These are phyloP conservation scores for Sorex maritimensis DNA, from an alignment of 2,797 vertebrate genomes.

Conservation along the genomic window DNA sequence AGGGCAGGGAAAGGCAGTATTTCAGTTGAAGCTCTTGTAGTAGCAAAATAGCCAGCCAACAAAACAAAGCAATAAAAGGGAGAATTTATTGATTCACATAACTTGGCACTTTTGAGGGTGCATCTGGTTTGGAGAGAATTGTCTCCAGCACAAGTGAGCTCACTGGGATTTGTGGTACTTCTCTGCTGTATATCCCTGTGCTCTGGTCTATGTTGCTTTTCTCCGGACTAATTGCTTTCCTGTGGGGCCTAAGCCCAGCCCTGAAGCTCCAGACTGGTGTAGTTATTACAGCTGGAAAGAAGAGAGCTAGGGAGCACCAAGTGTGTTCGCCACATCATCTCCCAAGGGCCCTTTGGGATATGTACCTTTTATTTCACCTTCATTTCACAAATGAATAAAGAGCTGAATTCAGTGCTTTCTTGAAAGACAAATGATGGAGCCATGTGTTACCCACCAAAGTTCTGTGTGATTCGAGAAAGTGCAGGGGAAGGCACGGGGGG, in stretches of 20 bases:
- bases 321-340: background rate
- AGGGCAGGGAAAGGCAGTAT: background rate
- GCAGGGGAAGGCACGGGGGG: background rate
- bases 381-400: background rate
- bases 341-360: background rate
- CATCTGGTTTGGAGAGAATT: background rate
- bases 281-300: background rate
- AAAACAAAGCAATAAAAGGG: background rate
- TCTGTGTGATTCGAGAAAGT: background rate
- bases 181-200: background rate
- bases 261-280: background rate
- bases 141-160: background rate
- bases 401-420: slow-evolving; percentile 5
- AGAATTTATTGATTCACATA: background rate
- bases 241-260: too few species aligned
- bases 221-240: background rate
- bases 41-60: background rate
- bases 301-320: rapidly evolving
- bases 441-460: background rate
- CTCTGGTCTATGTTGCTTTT: background rate
- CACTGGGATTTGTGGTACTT: background rate
- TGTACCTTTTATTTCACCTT: background rate
- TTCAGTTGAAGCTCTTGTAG: slow-evolving; percentile 1
- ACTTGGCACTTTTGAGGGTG: background rate
- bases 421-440: background rate